Conservation (phyloP, 2,888 invertebrate species). For the Dicycla oo region DNA sequence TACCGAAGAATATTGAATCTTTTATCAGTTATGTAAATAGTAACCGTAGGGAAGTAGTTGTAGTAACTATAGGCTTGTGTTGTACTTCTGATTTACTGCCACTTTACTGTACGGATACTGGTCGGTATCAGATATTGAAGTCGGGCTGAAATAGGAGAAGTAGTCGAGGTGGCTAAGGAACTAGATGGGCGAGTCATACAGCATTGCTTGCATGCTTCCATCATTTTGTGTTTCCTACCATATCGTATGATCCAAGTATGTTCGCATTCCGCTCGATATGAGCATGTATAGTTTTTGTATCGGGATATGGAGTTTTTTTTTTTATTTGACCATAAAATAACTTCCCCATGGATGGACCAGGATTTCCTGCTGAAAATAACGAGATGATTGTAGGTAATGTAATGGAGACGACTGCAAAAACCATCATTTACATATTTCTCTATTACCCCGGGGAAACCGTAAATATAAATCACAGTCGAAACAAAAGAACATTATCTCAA, state of each 20-base stretch:
- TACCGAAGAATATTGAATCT: too few species aligned
- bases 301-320: neutral
- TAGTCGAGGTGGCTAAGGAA: neutral
- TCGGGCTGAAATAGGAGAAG: neutral
- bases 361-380: neutral
- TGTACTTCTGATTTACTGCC: neutral
- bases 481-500: constrained; percentile 2
- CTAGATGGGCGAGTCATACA: neutral
- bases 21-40: too few species aligned
- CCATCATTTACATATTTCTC: too few species aligned
- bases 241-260: neutral
- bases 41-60: too few species aligned
- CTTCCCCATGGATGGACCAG: too few species aligned
- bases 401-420: too few species aligned
- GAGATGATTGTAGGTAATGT: too few species aligned
- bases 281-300: neutral
- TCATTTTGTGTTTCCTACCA: constrained; percentile 3
- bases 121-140: neutral
- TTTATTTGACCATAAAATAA: too few species aligned
- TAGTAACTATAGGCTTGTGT: too few species aligned
- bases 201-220: constrained; percentile 7
- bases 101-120: neutral
- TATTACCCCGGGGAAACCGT: too few species aligned
- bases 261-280: neutral
- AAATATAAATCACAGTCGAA: neutral